Conservation (phyloP, 2,797 vertebrate species). For the Trichosurus vulpecula region DNA sequence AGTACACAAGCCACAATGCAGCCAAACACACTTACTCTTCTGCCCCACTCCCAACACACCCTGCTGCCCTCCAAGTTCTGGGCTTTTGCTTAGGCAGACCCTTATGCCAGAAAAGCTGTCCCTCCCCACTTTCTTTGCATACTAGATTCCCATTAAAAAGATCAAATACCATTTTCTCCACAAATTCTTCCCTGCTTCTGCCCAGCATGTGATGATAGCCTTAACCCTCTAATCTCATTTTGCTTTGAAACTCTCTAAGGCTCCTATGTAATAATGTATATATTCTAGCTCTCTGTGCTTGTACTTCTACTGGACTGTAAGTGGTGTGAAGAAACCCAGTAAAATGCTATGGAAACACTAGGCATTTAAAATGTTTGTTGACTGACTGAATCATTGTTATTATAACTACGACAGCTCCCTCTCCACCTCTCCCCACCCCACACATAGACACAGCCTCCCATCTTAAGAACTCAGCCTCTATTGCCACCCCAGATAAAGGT, state of each 20-base stretch:
- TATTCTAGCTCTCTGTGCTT: not conserved
- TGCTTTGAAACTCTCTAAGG: not conserved
- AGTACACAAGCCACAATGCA: not conserved
- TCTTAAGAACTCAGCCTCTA: not conserved
- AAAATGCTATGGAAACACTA: not conserved
- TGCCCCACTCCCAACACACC: not conserved
- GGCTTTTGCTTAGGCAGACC: not conserved
- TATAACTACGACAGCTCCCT: not conserved
- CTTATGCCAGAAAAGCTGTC: not conserved
- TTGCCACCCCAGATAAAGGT: not conserved
- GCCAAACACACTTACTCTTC: not conserved
- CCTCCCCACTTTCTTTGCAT: not conserved
- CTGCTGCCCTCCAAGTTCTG: not conserved
- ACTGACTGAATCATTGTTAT: not conserved
- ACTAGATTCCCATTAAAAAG: not conserved
- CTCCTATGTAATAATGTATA: not conserved
- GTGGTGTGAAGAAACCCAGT: not conserved
- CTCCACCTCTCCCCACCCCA: not conserved
- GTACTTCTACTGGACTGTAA: not conserved
- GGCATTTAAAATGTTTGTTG: not conserved
- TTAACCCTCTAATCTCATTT: not conserved
- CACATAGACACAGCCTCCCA: not conserved
- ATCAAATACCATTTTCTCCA: not conserved
- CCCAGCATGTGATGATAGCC: fast-evolving
- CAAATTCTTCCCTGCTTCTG: not conserved